Percentiles rank a stretch among this genome's conserved stretches.
These are phyloP conservation scores for Arctocebus calabarensis DNA, from an alignment of 2,797 vertebrate genomes.

Conservation along the genomic window DNA sequence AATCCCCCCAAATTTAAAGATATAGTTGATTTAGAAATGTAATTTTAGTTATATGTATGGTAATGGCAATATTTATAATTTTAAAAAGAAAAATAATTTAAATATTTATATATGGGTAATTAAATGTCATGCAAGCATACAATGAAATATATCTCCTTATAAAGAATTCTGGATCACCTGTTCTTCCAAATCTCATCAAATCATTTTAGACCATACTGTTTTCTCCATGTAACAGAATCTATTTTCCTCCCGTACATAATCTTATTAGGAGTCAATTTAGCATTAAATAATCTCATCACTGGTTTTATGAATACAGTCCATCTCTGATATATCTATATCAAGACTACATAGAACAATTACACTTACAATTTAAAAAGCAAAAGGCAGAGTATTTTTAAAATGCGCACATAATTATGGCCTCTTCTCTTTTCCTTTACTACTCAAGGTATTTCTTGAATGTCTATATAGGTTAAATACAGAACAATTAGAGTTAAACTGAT, in stretches of 20 bases:
- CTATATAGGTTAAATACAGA: slow-evolving; percentile 21
- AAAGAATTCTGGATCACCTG: slow-evolving; percentile 43
- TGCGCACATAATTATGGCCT: background rate
- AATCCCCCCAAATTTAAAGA: background rate
- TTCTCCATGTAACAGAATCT: slow-evolving; percentile 33
- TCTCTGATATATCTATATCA: background rate
- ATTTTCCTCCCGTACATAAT: slow-evolving; percentile 49
- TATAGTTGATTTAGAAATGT: background rate
- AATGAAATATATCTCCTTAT: background rate
- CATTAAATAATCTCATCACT: slow-evolving; percentile 58
- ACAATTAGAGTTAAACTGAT: slow-evolving; percentile 37
- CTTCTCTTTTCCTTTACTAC: background rate
- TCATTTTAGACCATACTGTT: slow-evolving; percentile 61
- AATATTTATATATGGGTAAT: background rate
- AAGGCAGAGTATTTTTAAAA: slow-evolving; percentile 66
- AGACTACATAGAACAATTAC: slow-evolving; percentile 7
- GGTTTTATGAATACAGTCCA: slow-evolving; percentile 22
- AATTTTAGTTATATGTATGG: background rate
- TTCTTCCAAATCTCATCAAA: slow-evolving; percentile 60
- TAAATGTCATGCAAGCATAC: background rate
- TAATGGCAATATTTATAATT: background rate
- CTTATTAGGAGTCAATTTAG: slow-evolving; percentile 66
- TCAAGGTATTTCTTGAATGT: background rate
- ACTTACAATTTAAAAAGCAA: slow-evolving; percentile 39
- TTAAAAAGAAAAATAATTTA: background rate